Evolutionary conservation across 1,140 invertebrate genomes (phyloP).

Genomic region (Brachionus koreanus): DNA sequence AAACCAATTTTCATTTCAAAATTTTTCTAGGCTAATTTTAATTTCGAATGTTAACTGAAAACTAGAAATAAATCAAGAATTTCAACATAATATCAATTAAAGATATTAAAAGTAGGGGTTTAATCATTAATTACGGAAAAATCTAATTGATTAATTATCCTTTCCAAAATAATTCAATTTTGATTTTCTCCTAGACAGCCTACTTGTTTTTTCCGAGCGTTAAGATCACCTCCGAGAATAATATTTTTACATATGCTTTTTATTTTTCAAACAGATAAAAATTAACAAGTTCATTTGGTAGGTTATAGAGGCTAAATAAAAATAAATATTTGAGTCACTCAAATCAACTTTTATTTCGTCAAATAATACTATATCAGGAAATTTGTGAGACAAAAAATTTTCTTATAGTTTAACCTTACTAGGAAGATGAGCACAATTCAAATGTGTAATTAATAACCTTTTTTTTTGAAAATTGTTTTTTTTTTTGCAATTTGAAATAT

Average conservation of each 20-base stretch:
- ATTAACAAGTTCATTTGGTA: not conserved
- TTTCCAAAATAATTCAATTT: not conserved
- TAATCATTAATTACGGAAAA: not conserved
- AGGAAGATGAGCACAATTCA: too few species aligned
- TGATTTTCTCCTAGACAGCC: not conserved
- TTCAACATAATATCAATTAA: not conserved
- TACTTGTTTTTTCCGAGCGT: not conserved
- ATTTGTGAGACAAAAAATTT: too few species aligned
- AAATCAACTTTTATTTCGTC: too few species aligned
- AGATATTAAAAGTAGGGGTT: not conserved
- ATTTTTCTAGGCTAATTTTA: too few species aligned
- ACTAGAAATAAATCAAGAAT: not conserved
- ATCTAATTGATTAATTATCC: not conserved
- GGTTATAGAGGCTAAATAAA: too few species aligned
- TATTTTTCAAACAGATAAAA: not conserved
- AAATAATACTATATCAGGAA: too few species aligned
- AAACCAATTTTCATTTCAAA: not conserved
- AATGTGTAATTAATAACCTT: too few species aligned
- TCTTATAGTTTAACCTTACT: too few species aligned
- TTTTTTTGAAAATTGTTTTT: too few species aligned
- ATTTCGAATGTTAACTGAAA: not conserved
- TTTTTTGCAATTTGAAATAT: too few species aligned
- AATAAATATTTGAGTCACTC: too few species aligned
- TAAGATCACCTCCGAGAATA: not conserved
- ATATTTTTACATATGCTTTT: conserved; percentile 2